Percentiles rank a stretch among this genome's conserved stretches.
These are phyloP conservation scores for Plusia festucae DNA, from an alignment of 2,888 invertebrate genomes.

Conservation along the genomic window DNA sequence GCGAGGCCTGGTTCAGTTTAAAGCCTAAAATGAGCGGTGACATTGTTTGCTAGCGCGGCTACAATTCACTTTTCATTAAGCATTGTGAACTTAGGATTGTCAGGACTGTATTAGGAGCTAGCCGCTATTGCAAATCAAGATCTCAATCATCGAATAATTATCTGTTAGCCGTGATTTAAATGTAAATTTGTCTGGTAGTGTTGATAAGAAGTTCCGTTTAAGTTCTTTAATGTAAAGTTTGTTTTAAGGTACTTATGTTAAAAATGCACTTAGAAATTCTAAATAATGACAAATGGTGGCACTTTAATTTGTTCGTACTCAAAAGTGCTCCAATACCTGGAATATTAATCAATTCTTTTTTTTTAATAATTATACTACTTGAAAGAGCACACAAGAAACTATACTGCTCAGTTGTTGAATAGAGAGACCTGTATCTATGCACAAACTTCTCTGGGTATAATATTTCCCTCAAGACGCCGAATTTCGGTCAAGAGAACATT, in stretches of 20 bases:
- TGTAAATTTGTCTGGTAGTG: not conserved
- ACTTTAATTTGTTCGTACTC: too few species aligned
- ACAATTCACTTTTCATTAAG: slow-evolving; percentile 1
- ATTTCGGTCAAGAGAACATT: not conserved
- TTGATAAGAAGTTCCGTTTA: not conserved
- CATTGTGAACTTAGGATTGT: not conserved
- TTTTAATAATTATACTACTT: too few species aligned
- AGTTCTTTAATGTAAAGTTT: too few species aligned
- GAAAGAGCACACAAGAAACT: too few species aligned
- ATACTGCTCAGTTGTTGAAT: too few species aligned
- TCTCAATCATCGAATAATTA: too few species aligned
- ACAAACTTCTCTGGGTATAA: not conserved
- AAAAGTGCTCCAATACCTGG: too few species aligned
- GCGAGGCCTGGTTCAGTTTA: not conserved
- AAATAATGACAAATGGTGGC: not conserved
- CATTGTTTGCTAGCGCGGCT: not conserved
- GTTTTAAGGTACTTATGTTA: too few species aligned
- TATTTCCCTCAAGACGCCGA: too few species aligned
- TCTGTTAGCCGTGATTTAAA: not conserved
- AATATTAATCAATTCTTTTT: too few species aligned
- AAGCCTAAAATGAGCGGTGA: slow-evolving; percentile 5
- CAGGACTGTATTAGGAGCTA: not conserved
- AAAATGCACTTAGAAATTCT: too few species aligned
- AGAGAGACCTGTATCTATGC: too few species aligned
- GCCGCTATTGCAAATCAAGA: not conserved